phyloP scores from a whole-genome alignment of 2,888 invertebrate genomes.

The Isotomurus palustris region DNA sequence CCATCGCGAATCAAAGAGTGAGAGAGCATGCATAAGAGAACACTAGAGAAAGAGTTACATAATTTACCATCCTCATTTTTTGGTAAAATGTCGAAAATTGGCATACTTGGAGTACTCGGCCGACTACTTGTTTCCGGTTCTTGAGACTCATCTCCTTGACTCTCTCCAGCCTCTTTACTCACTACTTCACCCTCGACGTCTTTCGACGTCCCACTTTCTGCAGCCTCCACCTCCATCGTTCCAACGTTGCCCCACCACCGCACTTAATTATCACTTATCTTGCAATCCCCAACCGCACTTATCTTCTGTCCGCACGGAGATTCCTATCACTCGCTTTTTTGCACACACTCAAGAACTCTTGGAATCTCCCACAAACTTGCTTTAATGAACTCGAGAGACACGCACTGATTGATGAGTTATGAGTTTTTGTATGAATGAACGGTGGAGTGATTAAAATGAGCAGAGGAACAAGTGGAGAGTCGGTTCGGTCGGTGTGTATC shows the following conservation, averaged over 20 bases:
- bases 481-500: no score
- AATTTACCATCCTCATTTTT: constrained; percentile 14
- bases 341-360: no score
- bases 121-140: constrained; percentile 17
- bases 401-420: no score
- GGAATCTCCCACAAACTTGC: no score
- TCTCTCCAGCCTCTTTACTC: constrained; percentile 14
- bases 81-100: constrained; percentile 14
- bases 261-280: no score
- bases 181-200: not conserved
- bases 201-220: not conserved
- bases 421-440: no score
- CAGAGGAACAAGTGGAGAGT: no score
- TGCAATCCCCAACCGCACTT: not conserved
- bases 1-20: not conserved
- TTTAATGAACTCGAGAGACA: no score
- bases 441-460: no score
- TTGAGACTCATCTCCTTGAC: constrained; percentile 15
- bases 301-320: no score
- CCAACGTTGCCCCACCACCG: not conserved
- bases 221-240: not conserved
- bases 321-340: no score
- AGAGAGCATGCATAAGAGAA: no score
- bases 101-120: constrained; percentile 43
- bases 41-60: constrained; percentile 1